Evolutionary conservation across 2,113 vertebrate genomes (phyloP).

Genomic region (Toxotes jaculatrix): DNA sequence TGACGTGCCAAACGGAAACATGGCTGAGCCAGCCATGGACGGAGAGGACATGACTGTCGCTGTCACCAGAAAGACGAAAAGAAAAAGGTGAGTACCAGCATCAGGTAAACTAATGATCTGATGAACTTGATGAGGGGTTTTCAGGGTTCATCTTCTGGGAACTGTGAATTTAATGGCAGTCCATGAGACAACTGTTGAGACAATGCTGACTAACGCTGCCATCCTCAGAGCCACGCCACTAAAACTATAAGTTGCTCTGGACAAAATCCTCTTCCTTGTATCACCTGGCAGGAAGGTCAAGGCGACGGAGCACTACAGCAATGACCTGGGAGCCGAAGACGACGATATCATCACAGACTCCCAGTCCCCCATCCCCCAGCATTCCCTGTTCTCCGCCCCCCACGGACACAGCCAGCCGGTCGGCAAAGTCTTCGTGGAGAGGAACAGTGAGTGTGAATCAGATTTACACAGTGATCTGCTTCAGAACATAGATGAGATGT

Average conservation of each 20-base stretch:
- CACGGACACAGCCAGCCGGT: slow-evolving; percentile 89
- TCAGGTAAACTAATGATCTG: background rate
- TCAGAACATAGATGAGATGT: too few species aligned
- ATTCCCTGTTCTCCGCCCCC: slow-evolving; percentile 90
- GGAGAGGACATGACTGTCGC: slow-evolving; percentile 77
- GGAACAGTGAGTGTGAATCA: slow-evolving; percentile 87
- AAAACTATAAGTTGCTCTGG: too few species aligned
- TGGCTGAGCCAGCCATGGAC: slow-evolving; percentile 75
- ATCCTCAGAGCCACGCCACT: too few species aligned
- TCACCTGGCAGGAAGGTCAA: slow-evolving; percentile 85
- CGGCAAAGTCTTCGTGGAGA: slow-evolving; percentile 93
- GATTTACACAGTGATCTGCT: background rate
- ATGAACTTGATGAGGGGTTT: background rate
- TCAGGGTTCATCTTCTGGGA: background rate
- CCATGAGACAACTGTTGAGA: too few species aligned
- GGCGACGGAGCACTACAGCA: slow-evolving; percentile 79
- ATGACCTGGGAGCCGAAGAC: slow-evolving; percentile 89
- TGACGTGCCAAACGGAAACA: slow-evolving; percentile 85
- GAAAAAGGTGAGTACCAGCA: slow-evolving; percentile 85
- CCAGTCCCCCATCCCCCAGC: slow-evolving; percentile 82
- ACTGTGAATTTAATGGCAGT: background rate
- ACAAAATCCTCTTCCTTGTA: background rate
- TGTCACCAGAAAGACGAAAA: slow-evolving; percentile 86
- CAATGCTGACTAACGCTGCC: too few species aligned
- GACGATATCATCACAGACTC: slow-evolving; percentile 89